phyloP scores from a whole-genome alignment of 1,140 invertebrate genomes.

The Zeugodacus cucurbitae region DNA sequence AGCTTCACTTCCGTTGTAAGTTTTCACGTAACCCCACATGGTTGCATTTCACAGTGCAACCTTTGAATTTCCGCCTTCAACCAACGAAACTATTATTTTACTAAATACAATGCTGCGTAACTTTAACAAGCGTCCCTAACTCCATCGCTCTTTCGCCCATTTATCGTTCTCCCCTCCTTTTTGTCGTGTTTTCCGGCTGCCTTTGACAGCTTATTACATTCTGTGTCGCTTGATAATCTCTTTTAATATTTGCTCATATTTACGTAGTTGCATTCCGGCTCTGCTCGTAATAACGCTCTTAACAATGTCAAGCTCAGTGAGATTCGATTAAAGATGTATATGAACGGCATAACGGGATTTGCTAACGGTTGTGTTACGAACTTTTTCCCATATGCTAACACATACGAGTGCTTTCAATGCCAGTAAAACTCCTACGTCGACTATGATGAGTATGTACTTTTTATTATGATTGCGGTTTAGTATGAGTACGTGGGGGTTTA shows the following conservation, averaged over 20 bases:
- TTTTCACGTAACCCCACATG: not conserved
- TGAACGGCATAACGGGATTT: not conserved
- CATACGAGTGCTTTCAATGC: not conserved
- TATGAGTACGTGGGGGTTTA: not conserved
- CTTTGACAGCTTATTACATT: slow-evolving; percentile 31
- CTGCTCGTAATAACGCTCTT: no score
- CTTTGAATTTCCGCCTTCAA: not conserved
- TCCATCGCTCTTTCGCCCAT: not conserved
- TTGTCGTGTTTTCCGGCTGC: not conserved
- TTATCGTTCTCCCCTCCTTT: not conserved
- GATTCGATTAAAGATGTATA: not conserved
- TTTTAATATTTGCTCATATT: not conserved
- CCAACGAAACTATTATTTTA: not conserved
- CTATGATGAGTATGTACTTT: not conserved
- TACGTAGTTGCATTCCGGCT: not conserved
- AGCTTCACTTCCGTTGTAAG: not conserved
- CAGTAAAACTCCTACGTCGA: not conserved
- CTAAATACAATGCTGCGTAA: not conserved
- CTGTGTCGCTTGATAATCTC: slow-evolving; percentile 18
- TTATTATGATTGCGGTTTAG: not conserved
- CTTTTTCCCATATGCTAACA: not conserved
- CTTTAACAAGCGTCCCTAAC: not conserved
- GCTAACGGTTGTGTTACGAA: not conserved
- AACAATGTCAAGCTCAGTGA: slow-evolving; percentile 15
- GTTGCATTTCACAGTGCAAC: not conserved